phyloP scores from a whole-genome alignment of 92 coral and sea anemone species.

The Plumapathes pennacea region DNA sequence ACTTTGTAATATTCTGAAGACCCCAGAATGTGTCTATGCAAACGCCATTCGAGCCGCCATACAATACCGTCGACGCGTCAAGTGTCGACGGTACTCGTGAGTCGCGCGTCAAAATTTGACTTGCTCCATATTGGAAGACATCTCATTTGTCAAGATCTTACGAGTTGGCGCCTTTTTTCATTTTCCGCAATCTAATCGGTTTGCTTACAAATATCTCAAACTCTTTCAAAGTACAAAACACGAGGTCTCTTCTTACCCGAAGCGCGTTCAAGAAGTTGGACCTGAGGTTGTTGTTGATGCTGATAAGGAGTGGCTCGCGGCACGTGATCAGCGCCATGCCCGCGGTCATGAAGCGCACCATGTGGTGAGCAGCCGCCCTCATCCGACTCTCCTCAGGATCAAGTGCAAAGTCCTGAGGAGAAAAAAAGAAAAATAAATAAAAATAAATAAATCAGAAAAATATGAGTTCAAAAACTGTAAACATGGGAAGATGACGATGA shows the following conservation, averaged over 20 bases:
- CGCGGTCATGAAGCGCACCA: conserved; percentile 99
- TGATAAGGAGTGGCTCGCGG: conserved; percentile 92
- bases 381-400: conserved; percentile 99
- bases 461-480: not conserved
- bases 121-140: too few species aligned
- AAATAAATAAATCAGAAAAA: not conserved
- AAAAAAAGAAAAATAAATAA: not conserved
- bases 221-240: too few species aligned
- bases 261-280: conserved; percentile 91
- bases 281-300: conserved; percentile 90
- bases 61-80: too few species aligned
- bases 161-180: too few species aligned
- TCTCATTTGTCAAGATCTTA: too few species aligned
- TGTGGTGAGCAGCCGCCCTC: conserved; percentile 99
- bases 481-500: not conserved
- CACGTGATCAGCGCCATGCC: conserved; percentile 99
- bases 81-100: too few species aligned
- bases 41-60: too few species aligned
- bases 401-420: conserved; percentile 86
- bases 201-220: too few species aligned
- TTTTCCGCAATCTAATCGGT: too few species aligned
- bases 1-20: too few species aligned
- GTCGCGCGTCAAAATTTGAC: too few species aligned
- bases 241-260: conserved; percentile 67
- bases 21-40: too few species aligned